Evolutionary conservation across 1,140 invertebrate genomes (phyloP).

Genomic region (Scaptomyza hsui): DNA sequence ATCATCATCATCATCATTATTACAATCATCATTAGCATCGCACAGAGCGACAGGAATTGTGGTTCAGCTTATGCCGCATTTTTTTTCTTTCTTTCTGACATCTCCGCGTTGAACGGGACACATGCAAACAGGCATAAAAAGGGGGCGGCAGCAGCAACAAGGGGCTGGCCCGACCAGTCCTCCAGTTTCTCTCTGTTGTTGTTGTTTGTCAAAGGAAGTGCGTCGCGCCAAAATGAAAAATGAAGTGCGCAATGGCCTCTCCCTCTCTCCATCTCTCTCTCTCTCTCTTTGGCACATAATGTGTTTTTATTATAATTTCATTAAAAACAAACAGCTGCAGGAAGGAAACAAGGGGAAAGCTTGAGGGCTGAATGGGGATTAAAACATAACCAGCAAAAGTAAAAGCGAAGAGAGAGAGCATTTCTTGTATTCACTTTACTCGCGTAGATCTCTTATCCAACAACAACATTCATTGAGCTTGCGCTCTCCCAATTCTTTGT

Average conservation of each 20-base stretch:
- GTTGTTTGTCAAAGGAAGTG: constrained; percentile 59
- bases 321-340: constrained; percentile 27
- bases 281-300: constrained; percentile 31
- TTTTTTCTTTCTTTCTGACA: constrained; percentile 5
- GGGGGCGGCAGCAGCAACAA: background rate
- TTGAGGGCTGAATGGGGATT: background rate
- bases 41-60: constrained; percentile 18
- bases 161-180: constrained; percentile 27
- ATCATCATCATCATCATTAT: constrained; percentile 6
- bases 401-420: too few species aligned
- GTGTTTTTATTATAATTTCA: constrained; percentile 72
- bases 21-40: constrained; percentile 19
- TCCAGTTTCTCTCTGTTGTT: constrained; percentile 32
- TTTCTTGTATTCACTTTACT: too few species aligned
- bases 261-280: too few species aligned
- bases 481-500: too few species aligned
- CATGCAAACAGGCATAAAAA: constrained; percentile 1
- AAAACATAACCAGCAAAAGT: background rate
- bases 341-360: background rate
- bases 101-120: constrained; percentile 19
- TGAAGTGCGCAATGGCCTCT: constrained; percentile 59
- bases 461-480: background rate
- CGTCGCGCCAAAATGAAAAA: constrained; percentile 80
- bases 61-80: constrained; percentile 26
- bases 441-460: background rate